Evolutionary conservation across 2,113 vertebrate genomes (phyloP).

Genomic region (Aplodontia rufa): DNA sequence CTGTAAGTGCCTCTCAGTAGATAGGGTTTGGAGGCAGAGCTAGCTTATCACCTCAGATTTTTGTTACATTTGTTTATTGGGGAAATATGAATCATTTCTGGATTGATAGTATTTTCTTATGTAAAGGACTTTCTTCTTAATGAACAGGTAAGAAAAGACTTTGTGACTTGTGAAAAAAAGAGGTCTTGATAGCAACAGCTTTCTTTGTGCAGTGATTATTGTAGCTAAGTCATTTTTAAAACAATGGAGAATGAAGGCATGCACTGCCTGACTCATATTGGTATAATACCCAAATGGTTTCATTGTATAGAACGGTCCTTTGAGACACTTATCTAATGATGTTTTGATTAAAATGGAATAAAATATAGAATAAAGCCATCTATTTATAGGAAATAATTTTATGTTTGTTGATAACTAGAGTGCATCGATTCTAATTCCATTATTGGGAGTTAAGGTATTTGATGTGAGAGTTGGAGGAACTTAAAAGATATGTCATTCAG

Average conservation of each 20-base stretch:
- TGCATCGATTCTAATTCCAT: conserved; percentile 7
- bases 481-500: background rate
- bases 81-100: background rate
- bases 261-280: background rate
- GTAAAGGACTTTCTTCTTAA: conserved; percentile 17
- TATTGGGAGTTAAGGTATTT: background rate
- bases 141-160: background rate
- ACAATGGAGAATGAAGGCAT: conserved; percentile 30
- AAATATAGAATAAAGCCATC: conserved; percentile 2
- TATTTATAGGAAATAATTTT: background rate
- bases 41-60: conserved; percentile 2
- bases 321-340: background rate
- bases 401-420: background rate
- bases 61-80: conserved; percentile 27
- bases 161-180: background rate
- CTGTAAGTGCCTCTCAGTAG: background rate
- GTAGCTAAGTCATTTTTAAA: background rate
- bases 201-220: background rate
- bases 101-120: background rate
- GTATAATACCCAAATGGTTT: background rate
- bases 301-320: conserved; percentile 34
- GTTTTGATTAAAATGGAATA: conserved; percentile 29
- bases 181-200: background rate
- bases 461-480: background rate
- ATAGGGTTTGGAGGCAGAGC: background rate